Base-by-base conservation (phyloP, 2,888 invertebrate species). In the Scaptomyza flava region DNA sequence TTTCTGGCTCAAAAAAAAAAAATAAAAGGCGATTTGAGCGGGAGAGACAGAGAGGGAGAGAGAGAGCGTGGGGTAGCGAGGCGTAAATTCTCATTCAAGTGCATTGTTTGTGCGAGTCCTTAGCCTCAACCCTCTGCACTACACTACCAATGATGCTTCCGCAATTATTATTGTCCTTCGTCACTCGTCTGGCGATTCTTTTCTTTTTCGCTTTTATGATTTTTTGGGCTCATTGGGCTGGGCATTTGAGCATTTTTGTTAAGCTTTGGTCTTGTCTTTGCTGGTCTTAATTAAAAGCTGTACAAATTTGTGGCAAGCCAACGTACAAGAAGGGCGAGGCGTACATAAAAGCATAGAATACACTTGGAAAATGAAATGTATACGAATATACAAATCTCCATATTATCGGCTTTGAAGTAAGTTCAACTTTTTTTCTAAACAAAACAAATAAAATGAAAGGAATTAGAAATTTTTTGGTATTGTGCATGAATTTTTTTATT, bases 91-190 rank as follows among this genome's bases (percentile, higher is more conserved):
- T 60, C 34, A 42, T 54, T 53, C 57, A 48, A 68, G 34, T 73
- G 80, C 82, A 87, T 84, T 84, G 85, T 87, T 80, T 81, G 77
- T 27, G 56, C 51, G 60, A 67, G 74, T 61, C 63, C 75, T 50
- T 34, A 57, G 23, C 33, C 63, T 46, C 64, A 67, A 60, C 60
- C 68, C 71, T 64, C 58, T n/a, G 3, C 47, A 7, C 14, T 5
- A 8, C 12, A 9, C 3, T 12, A 1, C n/a, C 36, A 36, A 6
- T 36, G 51, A 57, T 36, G 60, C 65, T 87, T 81, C 79, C 77
- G 78, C 78, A 87, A 80, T 85, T 81, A 71, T 79, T 78, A 81
- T 73, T 86, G 88, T 87, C 81, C 87, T 87, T 78, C 87, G 77
- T 79, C 85, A 85, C 73, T 85, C 82, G 72, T 65, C 67, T 43